phyloP scores from a whole-genome alignment of 2,888 invertebrate species.

The Spodoptera picta region DNA sequence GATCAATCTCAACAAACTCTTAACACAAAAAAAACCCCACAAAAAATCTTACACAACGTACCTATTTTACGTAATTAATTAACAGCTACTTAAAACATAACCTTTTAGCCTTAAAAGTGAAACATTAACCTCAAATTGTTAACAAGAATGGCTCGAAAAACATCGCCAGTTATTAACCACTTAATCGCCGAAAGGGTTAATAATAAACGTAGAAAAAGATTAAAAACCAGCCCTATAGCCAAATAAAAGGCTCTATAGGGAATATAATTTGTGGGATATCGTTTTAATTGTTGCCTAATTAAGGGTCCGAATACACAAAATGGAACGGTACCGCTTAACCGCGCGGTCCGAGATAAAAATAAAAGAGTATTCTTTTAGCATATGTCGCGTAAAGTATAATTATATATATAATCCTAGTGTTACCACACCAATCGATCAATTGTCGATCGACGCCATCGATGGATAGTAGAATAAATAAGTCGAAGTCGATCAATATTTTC shows the following conservation, averaged over 20 bases:
- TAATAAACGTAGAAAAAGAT: conserved; percentile 46
- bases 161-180: conserved; percentile 47
- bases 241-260: conserved; percentile 38
- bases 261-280: conserved; percentile 40
- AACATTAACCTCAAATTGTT: conserved; percentile 42
- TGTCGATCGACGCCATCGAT: too few species aligned
- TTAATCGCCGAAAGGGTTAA: conserved; percentile 49
- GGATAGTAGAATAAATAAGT: too few species aligned
- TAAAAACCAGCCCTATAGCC: conserved; percentile 50
- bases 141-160: conserved; percentile 40
- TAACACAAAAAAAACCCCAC: background rate
- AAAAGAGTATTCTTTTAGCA: too few species aligned
- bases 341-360: too few species aligned
- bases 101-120: conserved; percentile 18
- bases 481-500: too few species aligned
- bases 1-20: too few species aligned
- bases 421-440: too few species aligned
- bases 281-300: conserved; percentile 43
- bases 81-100: conserved; percentile 17
- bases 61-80: conserved; percentile 7
- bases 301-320: conserved; percentile 10
- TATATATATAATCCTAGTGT: too few species aligned
- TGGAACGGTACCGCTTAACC: too few species aligned
- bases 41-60: background rate
- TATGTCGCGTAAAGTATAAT: too few species aligned